phyloP scores from a whole-genome alignment of 2,113 vertebrate genomes.

The Dasypus novemcinctus region DNA sequence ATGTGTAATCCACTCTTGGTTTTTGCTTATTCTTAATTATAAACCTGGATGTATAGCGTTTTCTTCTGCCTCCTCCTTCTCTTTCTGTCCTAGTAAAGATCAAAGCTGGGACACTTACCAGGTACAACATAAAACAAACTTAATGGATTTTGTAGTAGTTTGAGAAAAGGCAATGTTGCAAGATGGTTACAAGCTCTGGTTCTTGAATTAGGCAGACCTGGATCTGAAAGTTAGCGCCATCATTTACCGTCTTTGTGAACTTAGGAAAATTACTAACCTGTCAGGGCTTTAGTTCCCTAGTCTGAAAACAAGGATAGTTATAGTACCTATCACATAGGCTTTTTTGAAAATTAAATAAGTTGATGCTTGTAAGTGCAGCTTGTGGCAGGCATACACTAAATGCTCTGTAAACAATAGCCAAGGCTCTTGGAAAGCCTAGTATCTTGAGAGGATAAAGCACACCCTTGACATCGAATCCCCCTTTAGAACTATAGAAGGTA shows the following conservation, averaged over 20 bases:
- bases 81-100: not conserved
- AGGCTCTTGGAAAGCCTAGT: not conserved
- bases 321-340: not conserved
- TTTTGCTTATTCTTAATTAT: slow-evolving; percentile 23
- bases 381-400: not conserved
- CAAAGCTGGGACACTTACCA: not conserved
- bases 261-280: not conserved
- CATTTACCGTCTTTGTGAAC: not conserved
- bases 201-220: not conserved
- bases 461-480: not conserved
- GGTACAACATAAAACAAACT: not conserved
- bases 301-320: not conserved
- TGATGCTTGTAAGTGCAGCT: not conserved
- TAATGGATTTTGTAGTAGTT: not conserved
- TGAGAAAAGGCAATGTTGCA: not conserved
- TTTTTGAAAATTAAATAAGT: slow-evolving; percentile 33
- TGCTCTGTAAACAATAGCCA: not conserved
- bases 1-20: not conserved
- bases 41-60: not conserved
- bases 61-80: not conserved
- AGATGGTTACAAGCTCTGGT: not conserved
- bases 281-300: not conserved
- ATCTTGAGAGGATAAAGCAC: not conserved
- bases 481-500: not conserved
- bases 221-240: not conserved